These are phyloP conservation scores for Spisula subtruncata DNA, from an alignment of 2,888 invertebrate genomes.

Conservation along the genomic window DNA sequence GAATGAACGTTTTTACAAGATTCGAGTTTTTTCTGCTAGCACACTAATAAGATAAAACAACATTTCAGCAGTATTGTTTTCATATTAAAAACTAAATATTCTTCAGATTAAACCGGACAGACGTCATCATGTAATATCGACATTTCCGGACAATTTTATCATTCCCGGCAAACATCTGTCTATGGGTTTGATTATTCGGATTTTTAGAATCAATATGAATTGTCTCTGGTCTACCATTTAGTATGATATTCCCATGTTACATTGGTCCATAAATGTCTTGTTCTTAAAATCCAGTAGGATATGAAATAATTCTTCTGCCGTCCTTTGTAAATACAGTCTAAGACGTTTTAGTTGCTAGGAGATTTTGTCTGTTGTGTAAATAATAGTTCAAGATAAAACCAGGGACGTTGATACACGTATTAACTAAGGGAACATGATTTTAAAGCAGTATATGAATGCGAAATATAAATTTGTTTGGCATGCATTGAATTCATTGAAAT, in stretches of 20 bases:
- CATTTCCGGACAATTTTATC: constrained; percentile 18
- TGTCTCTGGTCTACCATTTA: not conserved
- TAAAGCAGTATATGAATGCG: no score
- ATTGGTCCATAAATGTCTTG: constrained; percentile 18
- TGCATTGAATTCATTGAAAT: no score
- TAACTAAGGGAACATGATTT: no score
- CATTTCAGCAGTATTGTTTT: constrained; percentile 1
- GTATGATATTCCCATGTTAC: not conserved
- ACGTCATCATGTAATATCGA: not conserved
- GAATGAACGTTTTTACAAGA: not conserved
- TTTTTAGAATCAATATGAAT: not conserved
- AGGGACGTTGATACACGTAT: not conserved
- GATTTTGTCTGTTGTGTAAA: not conserved
- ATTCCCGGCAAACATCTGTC: not conserved
- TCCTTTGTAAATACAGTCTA: constrained; percentile 19
- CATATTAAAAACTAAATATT: constrained; percentile 4
- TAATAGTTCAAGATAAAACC: not conserved
- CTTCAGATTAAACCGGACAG: not conserved
- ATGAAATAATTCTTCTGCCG: not conserved
- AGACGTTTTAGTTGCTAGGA: constrained; percentile 11
- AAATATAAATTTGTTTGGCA: no score
- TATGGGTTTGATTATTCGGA: not conserved
- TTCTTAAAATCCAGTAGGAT: constrained; percentile 6
- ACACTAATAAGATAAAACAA: not conserved
- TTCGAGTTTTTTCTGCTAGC: not conserved